Base-by-base conservation (phyloP, 2,888 invertebrate species). In the Norana najaformis region DNA sequence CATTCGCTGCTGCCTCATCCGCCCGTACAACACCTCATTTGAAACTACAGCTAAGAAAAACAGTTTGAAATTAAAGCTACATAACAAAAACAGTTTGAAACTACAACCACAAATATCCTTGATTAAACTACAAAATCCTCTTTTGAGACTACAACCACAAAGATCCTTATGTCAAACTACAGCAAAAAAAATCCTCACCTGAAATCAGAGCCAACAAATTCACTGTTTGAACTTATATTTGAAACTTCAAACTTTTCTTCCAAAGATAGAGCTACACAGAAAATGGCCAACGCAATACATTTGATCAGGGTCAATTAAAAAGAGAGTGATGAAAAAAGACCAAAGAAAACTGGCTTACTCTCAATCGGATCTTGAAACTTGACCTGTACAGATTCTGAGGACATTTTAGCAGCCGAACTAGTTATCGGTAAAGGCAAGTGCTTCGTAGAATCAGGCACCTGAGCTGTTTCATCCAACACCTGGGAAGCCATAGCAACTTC, bases 1-100 rank as follows among this genome's bases (percentile, higher is more conserved):
- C 92, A 95, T 94, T 34, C 94, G 92, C 92, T 94, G 94, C 89
- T 94, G 93, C 89, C 94, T 92, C 94, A 95, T 95, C 90, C 94
- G 93, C 91, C 93, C 94, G 92, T 94, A 95, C 38, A 95, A 93
- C 91, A 94, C 94, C 92, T 94, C 95, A 82, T 91, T 91, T 18
- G 91, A 90, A 30, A 91, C 82, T 2, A 91, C 91, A 14, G 91
- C 91, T 91, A 37, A 16, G 83, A 90, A 23, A 89, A 90, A 35
- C 38, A 18, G 20, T 34, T 41, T n/a, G 35, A 88, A 88, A 37
- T 37, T 14, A 36, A 18, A 36, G 8, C 23, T 20, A 36, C n/a
- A 37, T 88, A 88, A 38, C 2, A 37, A 35, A 1, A 30, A 34
- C 35, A 36, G 23, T 18, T 1, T 23, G 0, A 30, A 88, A 38